phyloP scores from a whole-genome alignment of 2,113 vertebrate species.

The Lates calcarifer region DNA sequence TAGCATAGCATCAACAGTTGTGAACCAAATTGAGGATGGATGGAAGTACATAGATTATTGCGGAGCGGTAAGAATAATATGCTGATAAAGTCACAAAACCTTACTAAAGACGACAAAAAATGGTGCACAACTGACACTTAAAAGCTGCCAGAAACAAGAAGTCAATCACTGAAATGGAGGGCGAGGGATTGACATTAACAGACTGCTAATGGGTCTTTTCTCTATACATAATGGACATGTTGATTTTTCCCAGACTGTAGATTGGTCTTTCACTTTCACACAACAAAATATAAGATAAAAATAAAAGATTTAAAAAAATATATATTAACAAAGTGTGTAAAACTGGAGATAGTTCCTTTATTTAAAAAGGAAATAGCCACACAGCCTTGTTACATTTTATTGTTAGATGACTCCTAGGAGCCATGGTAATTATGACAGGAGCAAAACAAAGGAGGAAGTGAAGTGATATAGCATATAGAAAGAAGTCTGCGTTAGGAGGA shows the following conservation, averaged over 20 bases:
- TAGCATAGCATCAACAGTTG: not conserved
- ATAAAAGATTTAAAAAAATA: too few species aligned
- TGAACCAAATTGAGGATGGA: not conserved
- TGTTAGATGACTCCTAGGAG: not conserved
- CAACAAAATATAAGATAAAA: too few species aligned
- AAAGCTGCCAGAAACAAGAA: not conserved
- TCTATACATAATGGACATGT: not conserved
- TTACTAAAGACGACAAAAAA: not conserved
- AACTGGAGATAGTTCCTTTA: not conserved
- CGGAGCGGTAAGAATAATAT: not conserved
- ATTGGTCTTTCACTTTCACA: not conserved
- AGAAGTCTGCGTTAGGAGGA: too few species aligned
- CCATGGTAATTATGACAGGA: not conserved
- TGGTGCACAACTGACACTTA: not conserved
- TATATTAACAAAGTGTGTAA: not conserved
- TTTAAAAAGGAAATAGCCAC: not conserved
- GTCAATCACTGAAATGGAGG: not conserved
- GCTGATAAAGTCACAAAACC: not conserved
- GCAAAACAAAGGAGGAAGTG: not conserved
- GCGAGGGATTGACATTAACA: slow-evolving; percentile 2
- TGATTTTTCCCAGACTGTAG: slow-evolving; percentile 24
- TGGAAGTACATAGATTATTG: not conserved
- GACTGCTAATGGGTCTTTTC: not conserved
- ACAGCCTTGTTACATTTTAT: not conserved
- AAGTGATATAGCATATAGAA: too few species aligned